Evolutionary conservation across 1,140 invertebrate species (phyloP).

Genomic region (Elymnias hypermnestra): DNA sequence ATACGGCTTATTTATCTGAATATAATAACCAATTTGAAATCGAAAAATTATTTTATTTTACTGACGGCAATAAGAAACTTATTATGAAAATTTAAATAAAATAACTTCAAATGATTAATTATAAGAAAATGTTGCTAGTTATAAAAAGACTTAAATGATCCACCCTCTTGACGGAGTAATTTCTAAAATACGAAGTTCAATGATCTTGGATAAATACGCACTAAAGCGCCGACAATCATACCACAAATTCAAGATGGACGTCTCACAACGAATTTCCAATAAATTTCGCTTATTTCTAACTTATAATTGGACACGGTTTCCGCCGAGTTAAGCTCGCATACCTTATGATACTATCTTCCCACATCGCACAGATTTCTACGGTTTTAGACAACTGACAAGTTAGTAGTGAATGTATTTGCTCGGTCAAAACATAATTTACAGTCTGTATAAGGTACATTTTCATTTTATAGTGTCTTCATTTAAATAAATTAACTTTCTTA

Average conservation of each 20-base stretch:
- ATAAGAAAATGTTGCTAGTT: too few relatives aligned
- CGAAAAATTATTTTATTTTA: too few relatives aligned
- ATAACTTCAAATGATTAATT: too few relatives aligned
- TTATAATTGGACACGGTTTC: constrained; percentile 43
- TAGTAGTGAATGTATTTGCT: constrained; percentile 4
- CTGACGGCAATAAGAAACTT: too few relatives aligned
- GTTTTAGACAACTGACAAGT: constrained; percentile 12
- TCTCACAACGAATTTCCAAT: constrained; percentile 13
- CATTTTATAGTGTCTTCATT: too few relatives aligned
- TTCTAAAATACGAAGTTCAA: neutral
- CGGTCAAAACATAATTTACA: neutral
- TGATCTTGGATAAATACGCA: neutral
- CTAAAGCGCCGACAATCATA: neutral
- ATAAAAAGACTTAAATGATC: too few relatives aligned
- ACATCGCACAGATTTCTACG: constrained; percentile 8
- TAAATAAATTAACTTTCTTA: too few relatives aligned
- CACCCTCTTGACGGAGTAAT: too few relatives aligned
- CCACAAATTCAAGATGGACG: constrained; percentile 8
- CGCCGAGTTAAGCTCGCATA: constrained; percentile 22
- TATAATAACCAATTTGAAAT: too few relatives aligned
- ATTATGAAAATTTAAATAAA: too few relatives aligned
- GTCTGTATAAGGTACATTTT: neutral
- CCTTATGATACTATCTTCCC: constrained; percentile 22
- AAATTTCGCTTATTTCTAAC: constrained; percentile 26
- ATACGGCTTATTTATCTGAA: too few relatives aligned